Percentiles rank a stretch among this genome's conserved stretches.
phyloP scores from a whole-genome alignment of 2,113 vertebrate genomes.

The Lepus timidus region DNA sequence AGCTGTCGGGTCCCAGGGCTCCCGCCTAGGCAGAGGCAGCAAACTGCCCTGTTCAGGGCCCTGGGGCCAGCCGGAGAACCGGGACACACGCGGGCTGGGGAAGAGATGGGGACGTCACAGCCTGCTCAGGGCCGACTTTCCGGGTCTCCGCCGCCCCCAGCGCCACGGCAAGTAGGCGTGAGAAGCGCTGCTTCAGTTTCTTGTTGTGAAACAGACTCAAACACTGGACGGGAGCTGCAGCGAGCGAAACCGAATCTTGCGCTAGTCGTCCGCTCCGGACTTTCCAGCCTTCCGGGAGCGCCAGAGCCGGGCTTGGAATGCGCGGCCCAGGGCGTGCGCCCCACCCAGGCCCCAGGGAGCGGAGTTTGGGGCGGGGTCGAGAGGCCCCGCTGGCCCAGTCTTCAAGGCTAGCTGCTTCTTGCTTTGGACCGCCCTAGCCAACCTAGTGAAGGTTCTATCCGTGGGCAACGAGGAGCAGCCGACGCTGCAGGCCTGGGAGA shows the following conservation, averaged over 20 bases:
- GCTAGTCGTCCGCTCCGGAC: conserved; percentile 45
- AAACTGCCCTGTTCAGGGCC: background rate
- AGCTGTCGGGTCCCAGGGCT: background rate
- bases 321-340: conserved; percentile 21
- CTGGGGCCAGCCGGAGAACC: background rate
- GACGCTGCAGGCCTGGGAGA: background rate
- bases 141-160: background rate
- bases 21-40: background rate
- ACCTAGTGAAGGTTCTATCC: background rate
- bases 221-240: background rate
- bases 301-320: conserved; percentile 74
- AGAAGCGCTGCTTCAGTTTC: background rate
- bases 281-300: conserved; percentile 46
- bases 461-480: background rate
- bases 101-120: background rate
- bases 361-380: background rate
- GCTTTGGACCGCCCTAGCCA: background rate
- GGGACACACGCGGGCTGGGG: no score
- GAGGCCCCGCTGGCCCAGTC: background rate
- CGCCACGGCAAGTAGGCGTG: background rate
- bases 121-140: background rate
- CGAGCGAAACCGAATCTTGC: conserved; percentile 51
- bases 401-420: background rate
- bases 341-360: conserved; percentile 80
- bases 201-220: background rate